phyloP scores from a whole-genome alignment of 2,113 vertebrate species.

The Muntiacus reevesi region DNA sequence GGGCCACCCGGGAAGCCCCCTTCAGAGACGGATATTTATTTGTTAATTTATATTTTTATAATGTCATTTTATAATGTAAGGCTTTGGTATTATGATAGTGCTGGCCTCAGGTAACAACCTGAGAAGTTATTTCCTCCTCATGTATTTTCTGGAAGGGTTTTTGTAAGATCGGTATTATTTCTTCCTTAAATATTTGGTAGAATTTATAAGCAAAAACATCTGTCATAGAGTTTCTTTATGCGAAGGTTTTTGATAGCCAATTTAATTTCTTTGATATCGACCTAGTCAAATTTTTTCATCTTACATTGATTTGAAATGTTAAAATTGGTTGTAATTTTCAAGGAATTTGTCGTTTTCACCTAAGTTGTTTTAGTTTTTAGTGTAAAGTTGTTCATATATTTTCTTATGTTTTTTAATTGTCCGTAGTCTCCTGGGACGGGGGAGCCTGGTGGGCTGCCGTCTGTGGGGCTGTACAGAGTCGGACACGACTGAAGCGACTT shows the following conservation, averaged over 20 bases:
- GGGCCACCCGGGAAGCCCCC: neutral
- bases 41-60: neutral
- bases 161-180: neutral
- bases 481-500: rapidly evolving
- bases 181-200: neutral
- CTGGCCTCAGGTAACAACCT: neutral
- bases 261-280: neutral
- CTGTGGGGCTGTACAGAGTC: neutral
- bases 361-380: neutral
- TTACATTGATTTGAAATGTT: neutral
- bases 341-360: neutral
- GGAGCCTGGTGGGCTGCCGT: neutral
- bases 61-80: neutral
- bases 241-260: neutral
- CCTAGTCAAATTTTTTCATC: neutral
- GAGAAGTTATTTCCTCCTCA: neutral
- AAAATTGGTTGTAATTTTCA: neutral
- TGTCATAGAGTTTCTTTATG: neutral
- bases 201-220: neutral
- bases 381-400: neutral
- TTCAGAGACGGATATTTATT: neutral
- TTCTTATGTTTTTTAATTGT: neutral
- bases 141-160: neutral
- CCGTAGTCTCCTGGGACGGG: neutral
- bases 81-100: neutral